These are phyloP conservation scores for Calliopsis andreniformis DNA, from an alignment of 1,140 invertebrate genomes.

Conservation along the genomic window DNA sequence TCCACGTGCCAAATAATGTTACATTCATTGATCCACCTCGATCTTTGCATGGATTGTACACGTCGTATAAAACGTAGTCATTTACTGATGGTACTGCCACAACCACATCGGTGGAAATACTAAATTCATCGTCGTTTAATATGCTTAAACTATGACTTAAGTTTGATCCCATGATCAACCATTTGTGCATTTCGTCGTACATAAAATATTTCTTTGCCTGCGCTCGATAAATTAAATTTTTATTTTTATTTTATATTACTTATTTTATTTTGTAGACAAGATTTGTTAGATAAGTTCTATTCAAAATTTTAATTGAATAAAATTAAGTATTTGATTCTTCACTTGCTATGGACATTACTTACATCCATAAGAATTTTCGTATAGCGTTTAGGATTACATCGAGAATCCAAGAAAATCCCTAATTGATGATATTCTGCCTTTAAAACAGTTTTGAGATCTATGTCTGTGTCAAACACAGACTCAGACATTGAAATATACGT, in stretches of 20 bases:
- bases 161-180: slow-evolving; percentile 53
- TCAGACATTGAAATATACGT: slow-evolving; percentile 32
- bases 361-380: slow-evolving; percentile 41
- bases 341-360: not conserved
- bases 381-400: slow-evolving; percentile 42
- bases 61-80: slow-evolving; percentile 53
- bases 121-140: slow-evolving; percentile 49
- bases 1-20: slow-evolving; percentile 52
- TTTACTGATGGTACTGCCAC: slow-evolving; percentile 39
- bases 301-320: too few species aligned
- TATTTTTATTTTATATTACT: not conserved
- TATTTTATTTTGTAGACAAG: too few species aligned
- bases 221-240: not conserved
- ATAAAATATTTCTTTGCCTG: slow-evolving; percentile 49
- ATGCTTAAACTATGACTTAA: slow-evolving; percentile 27
- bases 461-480: not conserved
- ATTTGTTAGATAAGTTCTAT: too few species aligned
- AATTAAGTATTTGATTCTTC: too few species aligned
- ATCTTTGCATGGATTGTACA: slow-evolving; percentile 63
- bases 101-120: slow-evolving; percentile 49
- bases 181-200: slow-evolving; percentile 57
- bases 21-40: slow-evolving; percentile 59
- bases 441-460: slow-evolving; percentile 15
- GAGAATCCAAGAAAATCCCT: slow-evolving; percentile 50
- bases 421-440: slow-evolving; percentile 43